Base-by-base conservation (phyloP, 2,888 invertebrate genomes). In the Ptycholaimellus sp. region DNA sequence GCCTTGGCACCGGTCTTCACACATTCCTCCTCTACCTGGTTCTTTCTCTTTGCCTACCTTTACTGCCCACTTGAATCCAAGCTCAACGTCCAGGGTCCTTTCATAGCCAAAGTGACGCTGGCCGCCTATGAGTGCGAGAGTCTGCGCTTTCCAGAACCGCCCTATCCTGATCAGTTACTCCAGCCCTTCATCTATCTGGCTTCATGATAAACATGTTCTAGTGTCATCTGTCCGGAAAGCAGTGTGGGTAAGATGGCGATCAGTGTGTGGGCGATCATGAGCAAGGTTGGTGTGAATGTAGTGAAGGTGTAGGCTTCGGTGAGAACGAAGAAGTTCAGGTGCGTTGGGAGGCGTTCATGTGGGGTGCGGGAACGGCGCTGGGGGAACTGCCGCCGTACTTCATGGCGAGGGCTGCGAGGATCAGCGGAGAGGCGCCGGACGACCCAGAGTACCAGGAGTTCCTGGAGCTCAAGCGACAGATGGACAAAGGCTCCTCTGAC, bases 381-480 rank as follows among this genome's bases (percentile, higher is more conserved):
- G 96, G 96, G 0, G 96, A 99, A 60, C 63, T 99, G 46, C 96
- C 96, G 3, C 96, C 96, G 0, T 99, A 96, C 68, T 99, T 99
- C 63, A 90, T 99, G 87, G 96, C 96, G n/a, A 68, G 82, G 42
- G 87, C 93, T 7, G 63, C 58, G 39, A 39, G 17, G 22, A 31
- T 7, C 3, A 28, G 65, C 2, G 68, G 66, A 2, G 52, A 60
- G 36, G 61, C 63, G 35, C 53, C 63, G 1, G 66, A 66, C 37
- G 64, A 72, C 50, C 74, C 76, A 48, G 75, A 76, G 47, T 62
- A 77, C 45, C 71, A 70, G 46, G 75, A 76, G 53, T 72, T 76
- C 49, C 72, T 75, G 53, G 72, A 47, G 9, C 39, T 49, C 29
- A n/a, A n/a, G n/a, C n/a, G n/a, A n/a, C n/a, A n/a, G n/a, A n/a